A percentile compares a stretch with the other conserved stretches of the same genome.
These are phyloP conservation scores for Heteromormyrus szaboi DNA, from an alignment of 2,797 vertebrate species.

Conservation along the genomic window DNA sequence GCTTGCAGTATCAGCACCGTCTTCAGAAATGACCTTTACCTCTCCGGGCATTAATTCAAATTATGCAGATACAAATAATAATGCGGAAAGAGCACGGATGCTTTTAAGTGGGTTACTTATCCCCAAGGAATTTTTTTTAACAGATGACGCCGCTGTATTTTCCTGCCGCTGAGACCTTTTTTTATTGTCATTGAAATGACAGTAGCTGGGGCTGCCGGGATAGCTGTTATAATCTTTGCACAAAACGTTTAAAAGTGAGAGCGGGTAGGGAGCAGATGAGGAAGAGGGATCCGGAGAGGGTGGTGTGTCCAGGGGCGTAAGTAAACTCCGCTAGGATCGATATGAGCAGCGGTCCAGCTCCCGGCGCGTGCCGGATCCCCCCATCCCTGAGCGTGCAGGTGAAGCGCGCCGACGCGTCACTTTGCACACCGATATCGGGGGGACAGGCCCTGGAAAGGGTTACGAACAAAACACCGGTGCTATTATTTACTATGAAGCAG, in stretches of 20 bases:
- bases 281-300: background rate
- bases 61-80: background rate
- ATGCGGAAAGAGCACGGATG: background rate
- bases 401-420: slow-evolving; percentile 29
- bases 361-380: slow-evolving; percentile 23
- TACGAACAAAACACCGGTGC: background rate
- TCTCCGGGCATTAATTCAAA: background rate
- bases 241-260: background rate
- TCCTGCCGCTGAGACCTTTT: background rate
- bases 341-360: background rate
- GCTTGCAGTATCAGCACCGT: background rate
- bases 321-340: slow-evolving; percentile 14
- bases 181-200: slow-evolving; percentile 1
- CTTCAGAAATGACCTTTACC: slow-evolving; percentile 5
- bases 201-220: background rate
- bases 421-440: slow-evolving; percentile 23
- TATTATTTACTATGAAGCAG: background rate
- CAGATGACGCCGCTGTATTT: background rate
- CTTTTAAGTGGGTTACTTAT: background rate
- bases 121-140: background rate
- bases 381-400: slow-evolving; percentile 49
- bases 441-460: background rate
- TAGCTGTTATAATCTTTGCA: background rate
- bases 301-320: background rate
- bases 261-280: background rate